Evolutionary conservation across 2,113 vertebrate species (phyloP), one percentile per base, ranked within the genome.

Genomic region (Chaenogobius annularis): DNA sequence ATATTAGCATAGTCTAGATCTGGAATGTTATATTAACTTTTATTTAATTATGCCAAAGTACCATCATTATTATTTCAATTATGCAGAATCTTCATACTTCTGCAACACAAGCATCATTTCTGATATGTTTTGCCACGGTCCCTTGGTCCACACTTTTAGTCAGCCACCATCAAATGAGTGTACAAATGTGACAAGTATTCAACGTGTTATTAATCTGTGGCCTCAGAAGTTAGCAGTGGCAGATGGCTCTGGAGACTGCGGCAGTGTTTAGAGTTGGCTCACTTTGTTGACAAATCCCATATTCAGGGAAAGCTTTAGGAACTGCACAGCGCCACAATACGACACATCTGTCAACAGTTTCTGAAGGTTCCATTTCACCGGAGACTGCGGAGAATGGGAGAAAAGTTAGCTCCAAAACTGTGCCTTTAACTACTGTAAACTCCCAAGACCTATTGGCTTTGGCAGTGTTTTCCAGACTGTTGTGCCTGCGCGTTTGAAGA

Each of bases 301-400:
- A 52, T 69, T 47, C 46, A 0, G 13, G 22, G 68, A 31, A 70
- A 71, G 37, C 46, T 72, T 79, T 77, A 20, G 43, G 55, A 69
- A 46, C 19, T 50, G 10, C 15, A 31, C 46, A 13, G 17, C 70
- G 62, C 37, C 35, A 56, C 75, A 52, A 55, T 26, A 7, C 20
- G 73, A 79, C 71, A 82, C 58, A 72, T 73, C 50, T 70, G 72
- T 74, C 72, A 71, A 72, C 23, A 1, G n/a, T 67, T 64, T 70
- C 20, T 48, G 9, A 64, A 19, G 62, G 68, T 47, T 46, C 54
- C 6, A 10, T 46, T 66, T 71, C 55, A 54, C 67, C 31, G 31
- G n/a, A 55, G 67, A 20, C 70, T 22, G 43, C 62, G 9, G 43
- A 66, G 48, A 37, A 56, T 73, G 17, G 35, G 47, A 48, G 65